Percentiles rank a stretch among this genome's conserved stretches.
phyloP scores from a whole-genome alignment of 2,113 vertebrate species.

The Macrotis lagotis region DNA sequence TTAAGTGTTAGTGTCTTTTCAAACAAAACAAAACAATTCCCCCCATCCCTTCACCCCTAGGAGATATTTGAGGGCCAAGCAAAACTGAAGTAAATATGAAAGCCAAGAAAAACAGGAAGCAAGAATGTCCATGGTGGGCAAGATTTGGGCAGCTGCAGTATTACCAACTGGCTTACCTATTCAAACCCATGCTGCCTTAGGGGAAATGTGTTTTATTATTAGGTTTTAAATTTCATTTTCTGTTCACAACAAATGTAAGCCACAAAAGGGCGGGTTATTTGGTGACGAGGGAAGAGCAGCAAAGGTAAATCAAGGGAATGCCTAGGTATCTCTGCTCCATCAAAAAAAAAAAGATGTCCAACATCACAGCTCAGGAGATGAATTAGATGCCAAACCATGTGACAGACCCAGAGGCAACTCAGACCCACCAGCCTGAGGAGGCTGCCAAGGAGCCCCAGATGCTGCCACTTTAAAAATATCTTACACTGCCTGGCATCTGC shows the following conservation, averaged over 20 bases:
- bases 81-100: slow-evolving; percentile 48
- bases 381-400: slow-evolving; percentile 86
- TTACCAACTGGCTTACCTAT: slow-evolving; percentile 52
- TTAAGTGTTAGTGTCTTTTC: not conserved
- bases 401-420: slow-evolving; percentile 87
- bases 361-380: slow-evolving; percentile 82
- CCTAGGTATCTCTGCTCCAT: not conserved
- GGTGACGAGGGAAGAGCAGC: slow-evolving; percentile 69
- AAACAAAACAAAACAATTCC: not conserved
- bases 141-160: slow-evolving; percentile 46
- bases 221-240: slow-evolving; percentile 58
- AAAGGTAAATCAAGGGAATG: slow-evolving; percentile 77
- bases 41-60: not conserved
- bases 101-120: slow-evolving; percentile 64
- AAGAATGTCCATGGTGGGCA: slow-evolving; percentile 63
- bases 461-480: slow-evolving; percentile 89
- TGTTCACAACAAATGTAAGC: slow-evolving; percentile 58
- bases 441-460: slow-evolving; percentile 89
- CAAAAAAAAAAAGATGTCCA: slow-evolving; percentile 81
- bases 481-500: slow-evolving; percentile 86
- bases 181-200: slow-evolving; percentile 62
- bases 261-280: slow-evolving; percentile 55
- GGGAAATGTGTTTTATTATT: slow-evolving; percentile 58
- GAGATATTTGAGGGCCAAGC: slow-evolving; percentile 35
- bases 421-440: slow-evolving; percentile 83